These are phyloP conservation scores for Anguilla rostrata DNA, from an alignment of 2,113 vertebrate genomes.

Conservation along the genomic window DNA sequence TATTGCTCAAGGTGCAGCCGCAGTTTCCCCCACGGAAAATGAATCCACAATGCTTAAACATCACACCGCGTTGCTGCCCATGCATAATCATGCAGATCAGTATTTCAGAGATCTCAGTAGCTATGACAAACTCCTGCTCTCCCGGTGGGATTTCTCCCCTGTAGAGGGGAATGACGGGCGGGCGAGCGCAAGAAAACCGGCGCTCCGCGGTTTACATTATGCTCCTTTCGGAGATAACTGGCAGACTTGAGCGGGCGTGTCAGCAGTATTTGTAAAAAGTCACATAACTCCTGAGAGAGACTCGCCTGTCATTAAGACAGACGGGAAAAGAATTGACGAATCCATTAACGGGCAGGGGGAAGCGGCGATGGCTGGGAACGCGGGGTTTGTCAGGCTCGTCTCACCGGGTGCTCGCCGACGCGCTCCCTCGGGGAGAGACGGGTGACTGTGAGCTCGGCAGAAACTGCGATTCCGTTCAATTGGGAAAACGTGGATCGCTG, in stretches of 20 bases:
- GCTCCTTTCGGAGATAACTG: conserved; percentile 46
- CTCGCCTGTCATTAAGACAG: conserved; percentile 71
- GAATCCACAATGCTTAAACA: background rate
- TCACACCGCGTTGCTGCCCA: background rate
- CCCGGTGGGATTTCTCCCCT: conserved; percentile 36
- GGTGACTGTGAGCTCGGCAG: no score
- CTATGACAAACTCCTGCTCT: background rate
- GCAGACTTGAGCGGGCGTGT: conserved; percentile 60
- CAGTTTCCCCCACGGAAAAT: background rate
- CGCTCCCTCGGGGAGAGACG: background rate
- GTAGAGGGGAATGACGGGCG: conserved; percentile 41
- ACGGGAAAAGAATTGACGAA: conserved; percentile 77
- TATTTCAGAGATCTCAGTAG: background rate
- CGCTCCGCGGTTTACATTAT: conserved; percentile 42
- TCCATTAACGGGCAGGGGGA: conserved; percentile 75
- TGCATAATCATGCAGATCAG: background rate
- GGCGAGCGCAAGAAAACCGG: conserved; percentile 36
- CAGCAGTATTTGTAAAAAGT: conserved; percentile 79
- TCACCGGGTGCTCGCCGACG: background rate
- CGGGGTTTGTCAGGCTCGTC: conserved; percentile 13
- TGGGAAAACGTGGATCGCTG: background rate
- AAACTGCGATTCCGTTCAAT: background rate
- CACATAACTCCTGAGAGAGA: conserved; percentile 61
- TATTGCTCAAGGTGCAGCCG: background rate
- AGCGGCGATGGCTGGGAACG: conserved; percentile 41